A percentile compares a stretch with the other conserved stretches of the same genome.
Evolutionary conservation across 2,888 invertebrate species (phyloP).

Genomic region (Limnephilus rhombicus): DNA sequence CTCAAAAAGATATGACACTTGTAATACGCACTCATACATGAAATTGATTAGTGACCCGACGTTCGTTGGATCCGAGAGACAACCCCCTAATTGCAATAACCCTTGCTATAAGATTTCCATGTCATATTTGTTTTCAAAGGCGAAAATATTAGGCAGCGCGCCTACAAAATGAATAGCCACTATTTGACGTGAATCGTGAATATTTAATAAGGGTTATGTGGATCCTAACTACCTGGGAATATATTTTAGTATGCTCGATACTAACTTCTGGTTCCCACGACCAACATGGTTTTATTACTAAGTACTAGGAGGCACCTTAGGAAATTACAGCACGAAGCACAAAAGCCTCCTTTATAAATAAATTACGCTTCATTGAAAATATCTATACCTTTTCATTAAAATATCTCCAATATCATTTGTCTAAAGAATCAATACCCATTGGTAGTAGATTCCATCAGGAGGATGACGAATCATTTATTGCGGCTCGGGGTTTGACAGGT

Average conservation of each 20-base stretch:
- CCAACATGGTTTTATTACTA: background rate
- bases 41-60: no score
- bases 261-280: background rate
- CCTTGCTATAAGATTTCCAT: background rate
- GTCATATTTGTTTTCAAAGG: background rate
- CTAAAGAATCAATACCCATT: background rate
- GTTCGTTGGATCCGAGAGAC: no score
- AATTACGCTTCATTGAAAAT: background rate
- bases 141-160: background rate
- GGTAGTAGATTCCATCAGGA: background rate
- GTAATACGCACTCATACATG: no score
- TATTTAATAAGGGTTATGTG: slow-evolving; percentile 26
- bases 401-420: slow-evolving; percentile 4
- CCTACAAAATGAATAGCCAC: background rate
- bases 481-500: background rate
- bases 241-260: background rate
- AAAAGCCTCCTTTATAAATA: background rate
- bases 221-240: background rate
- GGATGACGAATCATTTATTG: background rate
- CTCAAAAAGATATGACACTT: no score
- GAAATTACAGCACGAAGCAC: background rate
- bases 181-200: slow-evolving; percentile 2
- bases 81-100: background rate
- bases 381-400: slow-evolving; percentile 3
- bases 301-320: background rate